phyloP scores from a whole-genome alignment of 2,888 invertebrate species.

The Escarpia spicata region DNA sequence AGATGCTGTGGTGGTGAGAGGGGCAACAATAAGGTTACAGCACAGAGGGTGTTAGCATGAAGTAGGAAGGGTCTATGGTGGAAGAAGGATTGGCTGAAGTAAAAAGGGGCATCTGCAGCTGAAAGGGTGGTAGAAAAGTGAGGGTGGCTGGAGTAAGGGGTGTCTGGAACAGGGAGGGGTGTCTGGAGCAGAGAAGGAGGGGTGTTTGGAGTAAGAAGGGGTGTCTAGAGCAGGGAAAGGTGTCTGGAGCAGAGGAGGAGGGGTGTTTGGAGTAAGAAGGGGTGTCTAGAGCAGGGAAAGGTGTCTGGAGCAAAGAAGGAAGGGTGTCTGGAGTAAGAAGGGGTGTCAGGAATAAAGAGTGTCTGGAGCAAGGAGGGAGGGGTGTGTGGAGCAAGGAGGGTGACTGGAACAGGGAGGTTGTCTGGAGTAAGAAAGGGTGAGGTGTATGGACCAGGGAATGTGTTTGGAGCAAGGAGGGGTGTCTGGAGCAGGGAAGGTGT shows the following conservation, averaged over 20 bases:
- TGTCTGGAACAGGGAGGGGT: background rate
- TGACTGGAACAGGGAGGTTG: background rate
- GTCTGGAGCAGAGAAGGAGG: background rate
- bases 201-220: background rate
- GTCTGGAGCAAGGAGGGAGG: background rate
- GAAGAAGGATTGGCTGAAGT: background rate
- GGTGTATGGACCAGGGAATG: background rate
- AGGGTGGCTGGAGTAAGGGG: background rate
- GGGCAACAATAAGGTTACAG: background rate
- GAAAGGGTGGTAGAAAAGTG: background rate
- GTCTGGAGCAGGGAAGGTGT: background rate
- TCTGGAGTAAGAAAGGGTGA: background rate
- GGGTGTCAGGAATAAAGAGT: background rate
- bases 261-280: background rate
- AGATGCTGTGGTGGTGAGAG: background rate
- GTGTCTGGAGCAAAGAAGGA: background rate
- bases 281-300: background rate
- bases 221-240: background rate
- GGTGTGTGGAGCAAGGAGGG: background rate
- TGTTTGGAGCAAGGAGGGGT: background rate
- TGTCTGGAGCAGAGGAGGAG: background rate
- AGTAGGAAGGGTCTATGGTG: background rate
- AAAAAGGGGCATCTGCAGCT: background rate
- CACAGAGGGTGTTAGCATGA: background rate
- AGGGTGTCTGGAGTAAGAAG: background rate